Base-by-base conservation (phyloP, 2,888 invertebrate genomes). In the Athetis lepigone region DNA sequence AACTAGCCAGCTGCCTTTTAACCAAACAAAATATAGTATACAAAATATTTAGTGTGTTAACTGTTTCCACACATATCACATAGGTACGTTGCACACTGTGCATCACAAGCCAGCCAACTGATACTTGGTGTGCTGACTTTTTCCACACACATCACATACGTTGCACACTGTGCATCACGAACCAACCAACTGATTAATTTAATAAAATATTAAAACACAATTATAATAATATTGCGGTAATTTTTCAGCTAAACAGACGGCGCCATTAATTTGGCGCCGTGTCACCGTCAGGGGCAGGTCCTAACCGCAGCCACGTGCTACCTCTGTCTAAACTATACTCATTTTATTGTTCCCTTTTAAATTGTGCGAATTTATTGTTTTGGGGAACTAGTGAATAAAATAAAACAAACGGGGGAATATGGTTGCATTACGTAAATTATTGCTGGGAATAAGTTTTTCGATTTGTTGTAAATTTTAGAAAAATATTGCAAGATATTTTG, bases 271-370 rank as follows among this genome's bases (percentile, higher is more conserved):
- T 76, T 54, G 68, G 61, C 61, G 70, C 56, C 40, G 61, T 59
- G 69, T 73, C 70, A 64, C 56, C 59, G 70, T 45, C 78, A 78
- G 61, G 19, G 49, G 25, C 79, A 70, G 59, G 25, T 50, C 60
- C 71, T 59, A 63, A 80, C 82, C 81, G 46, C 82, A 82, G 54
- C 65, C 70, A 52, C 62, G 64, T 69, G 66, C 45, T 52, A 33
- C 25, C 56, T 21, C 62, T 49, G 58, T 65, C 79, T 72, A 80
- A 76, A 64, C 70, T 65, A 57, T 56, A 33, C 39, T 3, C 55
- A 36, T 64, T 67, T 69, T 58, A 68, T 68, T 57, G 21, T 49
- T 42, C 36, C 33, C 1, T 66, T 60, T 50, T 45, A 46, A 42
- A 49, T 73, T 55, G 11, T 1, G n/a, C 16, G 11, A 54, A 50